A percentile compares a stretch with the other conserved stretches of the same genome.
phyloP scores from a whole-genome alignment of 2,797 vertebrate species.

The Tadarida brasiliensis region DNA sequence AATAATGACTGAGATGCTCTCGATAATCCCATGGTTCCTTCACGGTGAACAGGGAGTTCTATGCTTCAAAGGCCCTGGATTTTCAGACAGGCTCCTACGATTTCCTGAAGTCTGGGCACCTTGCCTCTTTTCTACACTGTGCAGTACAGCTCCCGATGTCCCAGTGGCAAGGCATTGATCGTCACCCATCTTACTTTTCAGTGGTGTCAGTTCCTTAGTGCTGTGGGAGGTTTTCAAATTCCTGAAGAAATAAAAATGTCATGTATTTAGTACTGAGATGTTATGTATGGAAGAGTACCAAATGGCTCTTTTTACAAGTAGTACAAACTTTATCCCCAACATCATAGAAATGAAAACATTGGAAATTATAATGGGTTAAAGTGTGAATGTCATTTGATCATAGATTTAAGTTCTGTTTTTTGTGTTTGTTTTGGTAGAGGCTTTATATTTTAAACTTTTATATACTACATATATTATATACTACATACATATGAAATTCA shows the following conservation, averaged over 20 bases:
- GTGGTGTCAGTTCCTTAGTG: not conserved
- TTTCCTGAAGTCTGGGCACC: not conserved
- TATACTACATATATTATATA: not conserved
- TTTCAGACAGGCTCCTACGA: not conserved
- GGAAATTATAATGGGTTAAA: not conserved
- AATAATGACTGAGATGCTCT: not conserved
- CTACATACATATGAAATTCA: not conserved
- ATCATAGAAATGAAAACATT: not conserved
- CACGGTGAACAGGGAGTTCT: not conserved
- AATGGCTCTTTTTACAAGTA: not conserved
- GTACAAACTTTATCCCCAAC: not conserved
- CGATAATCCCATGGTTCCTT: fast-evolving
- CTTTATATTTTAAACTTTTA: not conserved
- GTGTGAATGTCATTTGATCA: not conserved
- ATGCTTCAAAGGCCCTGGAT: not conserved
- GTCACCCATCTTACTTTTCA: not conserved
- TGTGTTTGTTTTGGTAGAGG: too few relatives aligned
- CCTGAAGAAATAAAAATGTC: not conserved
- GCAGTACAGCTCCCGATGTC: too few relatives aligned
- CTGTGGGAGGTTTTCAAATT: not conserved
- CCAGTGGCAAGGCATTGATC: not conserved
- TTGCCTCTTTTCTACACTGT: not conserved
- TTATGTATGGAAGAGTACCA: not conserved
- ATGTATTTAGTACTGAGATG: not conserved
- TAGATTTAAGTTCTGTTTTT: not conserved